Conservation (phyloP, 2,797 vertebrate genomes). For the Brotula barbata region DNA sequence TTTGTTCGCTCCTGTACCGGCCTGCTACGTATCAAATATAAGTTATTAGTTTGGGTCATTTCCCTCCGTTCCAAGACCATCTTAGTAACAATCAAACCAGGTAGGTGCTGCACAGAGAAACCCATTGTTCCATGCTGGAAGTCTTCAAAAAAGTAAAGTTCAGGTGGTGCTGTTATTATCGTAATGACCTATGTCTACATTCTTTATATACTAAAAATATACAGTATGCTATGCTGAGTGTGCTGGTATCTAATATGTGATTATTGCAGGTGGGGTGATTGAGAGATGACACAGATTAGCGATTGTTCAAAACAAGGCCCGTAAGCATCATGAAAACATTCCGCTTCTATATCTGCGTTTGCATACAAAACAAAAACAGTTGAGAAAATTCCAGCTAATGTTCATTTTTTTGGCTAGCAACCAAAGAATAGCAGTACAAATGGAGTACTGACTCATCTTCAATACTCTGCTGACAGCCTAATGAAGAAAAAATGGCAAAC, state of each 20-base stretch:
- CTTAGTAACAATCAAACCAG: constrained; percentile 61
- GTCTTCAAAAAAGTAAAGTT: constrained; percentile 4
- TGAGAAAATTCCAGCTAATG: constrained; percentile 1
- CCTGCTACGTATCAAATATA: constrained; percentile 31
- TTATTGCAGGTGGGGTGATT: constrained; percentile 59
- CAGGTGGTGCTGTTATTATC: constrained; percentile 6
- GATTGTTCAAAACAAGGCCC: constrained; percentile 32
- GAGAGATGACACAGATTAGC: constrained; percentile 19
- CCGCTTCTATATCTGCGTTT: constrained; percentile 10
- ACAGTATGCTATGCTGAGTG: constrained; percentile 8
- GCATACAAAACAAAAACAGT: too few relatives aligned
- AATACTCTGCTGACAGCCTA: constrained; percentile 23
- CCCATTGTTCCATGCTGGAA: neutral
- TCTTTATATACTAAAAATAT: constrained; percentile 39
- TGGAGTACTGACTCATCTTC: constrained; percentile 23
- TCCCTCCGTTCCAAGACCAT: constrained; percentile 56
- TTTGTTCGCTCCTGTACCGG: neutral
- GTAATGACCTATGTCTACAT: constrained; percentile 30
- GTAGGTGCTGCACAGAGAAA: constrained; percentile 44
- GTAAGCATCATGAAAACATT: neutral
- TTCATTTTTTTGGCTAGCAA: neutral
- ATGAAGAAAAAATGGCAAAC: constrained; percentile 24
- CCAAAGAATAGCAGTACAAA: constrained; percentile 5
- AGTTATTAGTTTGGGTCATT: constrained; percentile 23
- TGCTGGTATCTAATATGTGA: constrained; percentile 53